A percentile compares a stretch with the other conserved stretches of the same genome.
Conservation (phyloP, 2,797 vertebrate species). For the Champsocephalus esox region DNA sequence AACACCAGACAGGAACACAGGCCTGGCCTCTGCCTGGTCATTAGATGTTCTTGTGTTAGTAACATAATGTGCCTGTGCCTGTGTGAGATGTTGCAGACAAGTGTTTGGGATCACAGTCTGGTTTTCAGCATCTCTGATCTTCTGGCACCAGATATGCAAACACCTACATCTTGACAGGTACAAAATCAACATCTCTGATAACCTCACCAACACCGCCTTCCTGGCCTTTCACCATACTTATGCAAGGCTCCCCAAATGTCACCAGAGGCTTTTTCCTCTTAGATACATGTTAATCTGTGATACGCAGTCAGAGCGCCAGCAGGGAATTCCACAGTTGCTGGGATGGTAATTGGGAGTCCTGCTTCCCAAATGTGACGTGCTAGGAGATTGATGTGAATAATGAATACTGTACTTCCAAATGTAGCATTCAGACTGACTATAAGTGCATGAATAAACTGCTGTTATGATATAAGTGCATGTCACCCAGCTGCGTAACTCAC, state of each 20-base stretch:
- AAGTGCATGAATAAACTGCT: constrained; percentile 12
- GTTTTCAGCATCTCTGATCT: constrained; percentile 44
- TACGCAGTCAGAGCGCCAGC: constrained; percentile 22
- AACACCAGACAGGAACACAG: constrained; percentile 16
- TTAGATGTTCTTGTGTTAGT: constrained; percentile 41
- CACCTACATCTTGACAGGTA: constrained; percentile 37
- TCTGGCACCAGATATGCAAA: constrained; percentile 24
- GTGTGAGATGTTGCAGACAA: constrained; percentile 26
- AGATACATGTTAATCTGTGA: constrained; percentile 31
- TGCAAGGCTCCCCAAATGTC: constrained; percentile 52
- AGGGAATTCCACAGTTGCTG: neutral
- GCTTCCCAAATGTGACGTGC: constrained; percentile 31
- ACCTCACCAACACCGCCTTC: constrained; percentile 25
- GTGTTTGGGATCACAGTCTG: constrained; percentile 40
- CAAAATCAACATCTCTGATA: constrained; percentile 48
- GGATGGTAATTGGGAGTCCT: constrained; percentile 18
- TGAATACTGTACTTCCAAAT: constrained; percentile 31
- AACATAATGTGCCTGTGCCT: constrained; percentile 21
- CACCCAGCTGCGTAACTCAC: constrained; percentile 19
- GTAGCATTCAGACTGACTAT: constrained; percentile 2
- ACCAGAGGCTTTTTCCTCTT: constrained; percentile 13
- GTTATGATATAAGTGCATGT: constrained; percentile 13
- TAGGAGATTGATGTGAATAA: constrained; percentile 50
- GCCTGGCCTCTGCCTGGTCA: constrained; percentile 29
- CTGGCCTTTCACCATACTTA: constrained; percentile 33